phyloP scores from a whole-genome alignment of 2,113 vertebrate species.

The Hemiscyllium ocellatum region DNA sequence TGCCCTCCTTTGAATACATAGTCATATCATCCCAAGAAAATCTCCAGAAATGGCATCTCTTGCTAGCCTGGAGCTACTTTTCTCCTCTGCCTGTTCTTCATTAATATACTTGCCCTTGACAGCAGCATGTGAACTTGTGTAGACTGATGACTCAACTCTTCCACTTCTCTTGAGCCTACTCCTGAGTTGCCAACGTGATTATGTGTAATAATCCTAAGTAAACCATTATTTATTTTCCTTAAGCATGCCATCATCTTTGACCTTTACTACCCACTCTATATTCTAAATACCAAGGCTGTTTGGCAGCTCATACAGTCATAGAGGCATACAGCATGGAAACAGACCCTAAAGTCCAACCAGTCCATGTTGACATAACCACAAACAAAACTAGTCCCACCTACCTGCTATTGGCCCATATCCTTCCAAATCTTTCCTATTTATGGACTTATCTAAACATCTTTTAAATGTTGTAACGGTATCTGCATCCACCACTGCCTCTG shows the following conservation, averaged over 20 bases:
- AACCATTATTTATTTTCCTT: neutral
- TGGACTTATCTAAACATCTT: too few species aligned
- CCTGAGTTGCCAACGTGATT: neutral
- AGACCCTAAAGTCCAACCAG: too few species aligned
- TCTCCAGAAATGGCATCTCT: neutral
- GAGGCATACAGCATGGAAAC: too few species aligned
- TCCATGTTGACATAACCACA: too few species aligned
- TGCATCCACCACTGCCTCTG: too few species aligned
- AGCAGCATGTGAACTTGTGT: neutral
- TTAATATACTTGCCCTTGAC: neutral
- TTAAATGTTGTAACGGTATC: too few species aligned
- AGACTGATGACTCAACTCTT: neutral
- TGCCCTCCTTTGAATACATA: neutral
- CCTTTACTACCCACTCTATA: neutral
- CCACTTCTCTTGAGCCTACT: neutral
- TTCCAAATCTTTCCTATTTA: too few species aligned
- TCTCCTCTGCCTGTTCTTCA: neutral
- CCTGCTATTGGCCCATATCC: too few species aligned
- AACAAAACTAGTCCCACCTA: too few species aligned
- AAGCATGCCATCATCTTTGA: neutral
- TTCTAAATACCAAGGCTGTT: neutral
- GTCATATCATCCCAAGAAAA: neutral
- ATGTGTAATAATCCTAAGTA: neutral
- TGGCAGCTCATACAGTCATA: neutral
- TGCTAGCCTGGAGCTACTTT: neutral